Percentiles rank a stretch among this genome's conserved stretches.
Conservation (phyloP, 1,140 invertebrate species). For the Rhyzopertha dominica region DNA sequence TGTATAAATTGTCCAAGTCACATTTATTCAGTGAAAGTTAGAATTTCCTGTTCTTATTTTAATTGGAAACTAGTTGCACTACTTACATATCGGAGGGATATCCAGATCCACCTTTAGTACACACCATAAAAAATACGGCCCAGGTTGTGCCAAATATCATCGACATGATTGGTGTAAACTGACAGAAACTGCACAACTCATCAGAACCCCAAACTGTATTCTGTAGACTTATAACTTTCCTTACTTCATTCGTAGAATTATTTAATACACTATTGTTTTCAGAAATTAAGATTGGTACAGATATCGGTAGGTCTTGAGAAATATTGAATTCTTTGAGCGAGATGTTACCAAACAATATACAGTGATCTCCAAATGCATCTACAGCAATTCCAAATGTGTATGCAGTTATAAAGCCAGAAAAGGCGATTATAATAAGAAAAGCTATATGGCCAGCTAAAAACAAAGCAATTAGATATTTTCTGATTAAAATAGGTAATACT, state of each 20-base stretch:
- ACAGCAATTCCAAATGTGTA: conserved; percentile 7
- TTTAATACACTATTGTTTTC: too few species aligned
- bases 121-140: conserved; percentile 15
- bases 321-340: not conserved
- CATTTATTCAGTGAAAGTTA: too few species aligned
- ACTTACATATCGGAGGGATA: conserved; percentile 13
- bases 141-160: conserved; percentile 15
- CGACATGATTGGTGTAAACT: conserved; percentile 17
- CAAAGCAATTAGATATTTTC: not conserved
- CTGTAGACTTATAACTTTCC: not conserved
- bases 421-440: not conserved
- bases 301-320: too few species aligned
- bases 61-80: too few species aligned
- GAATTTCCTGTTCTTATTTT: not conserved
- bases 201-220: conserved; percentile 7
- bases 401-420: conserved; percentile 7
- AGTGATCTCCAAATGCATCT: conserved; percentile 14
- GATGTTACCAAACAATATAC: conserved; percentile 8
- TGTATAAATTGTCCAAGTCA: too few species aligned
- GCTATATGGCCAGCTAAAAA: conserved; percentile 10
- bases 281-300: too few species aligned
- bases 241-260: conserved; percentile 1
- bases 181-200: conserved; percentile 14
- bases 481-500: too few species aligned
- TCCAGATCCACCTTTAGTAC: conserved; percentile 15